phyloP scores from a whole-genome alignment of 2,888 invertebrate genomes.

The Acleris emargana region DNA sequence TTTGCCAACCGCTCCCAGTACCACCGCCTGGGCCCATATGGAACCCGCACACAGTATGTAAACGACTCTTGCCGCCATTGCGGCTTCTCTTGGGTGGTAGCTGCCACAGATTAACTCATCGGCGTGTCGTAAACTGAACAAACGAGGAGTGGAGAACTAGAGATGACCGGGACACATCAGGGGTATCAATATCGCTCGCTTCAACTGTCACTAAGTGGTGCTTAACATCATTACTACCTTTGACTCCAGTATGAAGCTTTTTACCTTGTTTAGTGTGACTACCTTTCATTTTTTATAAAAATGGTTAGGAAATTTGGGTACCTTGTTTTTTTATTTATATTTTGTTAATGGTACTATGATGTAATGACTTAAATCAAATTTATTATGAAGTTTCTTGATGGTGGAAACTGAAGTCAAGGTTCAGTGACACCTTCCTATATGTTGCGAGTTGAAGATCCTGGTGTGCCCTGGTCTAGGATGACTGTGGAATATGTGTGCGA shows the following conservation, averaged over 20 bases:
- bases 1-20: constrained; percentile 86
- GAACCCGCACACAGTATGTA: constrained; percentile 83
- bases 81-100: constrained; percentile 79
- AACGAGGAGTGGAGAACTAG: constrained; percentile 65
- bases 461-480: constrained; percentile 71
- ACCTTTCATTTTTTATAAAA: constrained; percentile 46
- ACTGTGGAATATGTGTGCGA: constrained; percentile 81
- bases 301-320: constrained; percentile 44
- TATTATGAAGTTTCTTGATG: constrained; percentile 45
- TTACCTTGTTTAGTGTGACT: constrained; percentile 43
- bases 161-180: constrained; percentile 75
- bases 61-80: constrained; percentile 79
- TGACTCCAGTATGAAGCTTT: constrained; percentile 58
- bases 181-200: constrained; percentile 55
- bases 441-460: constrained; percentile 53
- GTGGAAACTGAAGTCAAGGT: constrained; percentile 60
- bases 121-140: constrained; percentile 64
- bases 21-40: constrained; percentile 82
- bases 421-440: constrained; percentile 64
- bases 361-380: constrained; percentile 36
- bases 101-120: constrained; percentile 74
- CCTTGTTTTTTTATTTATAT: constrained; percentile 39
- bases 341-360: constrained; percentile 43
- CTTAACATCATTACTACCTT: constrained; percentile 52
- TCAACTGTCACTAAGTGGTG: constrained; percentile 58